A percentile compares a stretch with the other conserved stretches of the same genome.
These are phyloP conservation scores for Ramphastos sulfuratus DNA, from an alignment of 2,113 vertebrate species.

Conservation along the genomic window DNA sequence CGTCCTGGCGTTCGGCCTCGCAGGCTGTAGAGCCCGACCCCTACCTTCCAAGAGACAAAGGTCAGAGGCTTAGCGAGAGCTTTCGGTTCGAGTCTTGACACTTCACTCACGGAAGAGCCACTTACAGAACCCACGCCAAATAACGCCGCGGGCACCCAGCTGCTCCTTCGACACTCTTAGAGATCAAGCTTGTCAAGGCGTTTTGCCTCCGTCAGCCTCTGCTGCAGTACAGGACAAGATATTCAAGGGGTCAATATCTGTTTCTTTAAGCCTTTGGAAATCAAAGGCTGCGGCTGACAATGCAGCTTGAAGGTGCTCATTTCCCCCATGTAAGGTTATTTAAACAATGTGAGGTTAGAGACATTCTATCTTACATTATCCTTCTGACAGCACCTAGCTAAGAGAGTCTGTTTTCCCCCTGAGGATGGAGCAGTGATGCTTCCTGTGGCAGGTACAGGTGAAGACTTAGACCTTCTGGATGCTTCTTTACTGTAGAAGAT, in stretches of 20 bases:
- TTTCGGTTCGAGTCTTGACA: not conserved
- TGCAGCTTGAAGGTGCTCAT: fast-evolving
- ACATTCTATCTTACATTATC: fast-evolving
- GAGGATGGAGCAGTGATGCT: no score
- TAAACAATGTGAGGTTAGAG: no score
- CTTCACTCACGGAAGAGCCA: fast-evolving
- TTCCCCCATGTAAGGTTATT: fast-evolving
- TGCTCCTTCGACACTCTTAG: no score
- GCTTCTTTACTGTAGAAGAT: not conserved
- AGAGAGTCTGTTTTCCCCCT: fast-evolving
- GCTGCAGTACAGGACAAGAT: no score
- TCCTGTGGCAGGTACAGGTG: not conserved
- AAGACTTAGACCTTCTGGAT: not conserved
- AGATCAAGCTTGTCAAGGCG: fast-evolving
- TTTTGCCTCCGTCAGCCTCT: not conserved
- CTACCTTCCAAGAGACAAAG: not conserved
- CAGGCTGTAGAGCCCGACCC: not conserved
- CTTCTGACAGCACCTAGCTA: not conserved
- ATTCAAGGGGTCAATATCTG: no score
- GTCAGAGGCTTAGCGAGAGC: not conserved
- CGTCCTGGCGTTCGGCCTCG: no score
- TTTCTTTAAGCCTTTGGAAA: no score
- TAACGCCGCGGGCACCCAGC: not conserved
- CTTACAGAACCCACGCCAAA: not conserved
- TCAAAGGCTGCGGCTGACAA: not conserved